Base-by-base conservation (phyloP, 2,797 vertebrate genomes). In the Leuciscus waleckii region DNA sequence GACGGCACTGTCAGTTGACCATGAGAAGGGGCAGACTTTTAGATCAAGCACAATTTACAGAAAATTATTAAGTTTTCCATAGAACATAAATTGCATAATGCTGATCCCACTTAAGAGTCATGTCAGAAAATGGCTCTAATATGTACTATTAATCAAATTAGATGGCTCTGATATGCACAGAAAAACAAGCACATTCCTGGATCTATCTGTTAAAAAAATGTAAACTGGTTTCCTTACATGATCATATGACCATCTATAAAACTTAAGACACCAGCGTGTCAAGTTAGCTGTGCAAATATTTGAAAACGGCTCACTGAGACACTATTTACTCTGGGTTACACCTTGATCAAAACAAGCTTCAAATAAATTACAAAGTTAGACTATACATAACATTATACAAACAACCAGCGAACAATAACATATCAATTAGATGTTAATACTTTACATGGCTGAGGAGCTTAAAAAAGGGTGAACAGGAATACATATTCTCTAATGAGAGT, bases 281-380 rank as follows among this genome's bases (percentile, higher is more conserved):
- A 61, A 14, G 75, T 86, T 82, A 87, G 56, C 81, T 82, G 56
- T 68, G 51, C 87, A 87, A 90, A 90, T 88, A 88, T 86, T 84
- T 86, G 75, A 70, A 26, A 79, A 84, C 35, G 16, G 70, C 76
- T 85, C 49, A 51, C 41, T 19, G 39, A 71, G 10, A 88, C 32
- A 68, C 14, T 78, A 29, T 89, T 88, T 85, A 77, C 87, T 81
- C 71, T 81, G 58, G 84, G 87, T 88, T 78, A 79, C 65, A 86
- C 75, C 76, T 83, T 43, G 61, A 75, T 69, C 39, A 80, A 79
- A 86, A 70, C 39, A 68, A 82, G 71, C 39, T 70, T 82, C 37
- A 37, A 35, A 84, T 41, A 35, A 71, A 56, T 7, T 0, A 29
- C 41, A 7, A 61, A 56, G 35, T 3, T 39, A 21, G 46, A 13